Evolutionary conservation across 92 coral and sea anemone genomes (phyloP), one percentile per base, ranked within the genome.

Genomic region (Palythoa caribaeorum): DNA sequence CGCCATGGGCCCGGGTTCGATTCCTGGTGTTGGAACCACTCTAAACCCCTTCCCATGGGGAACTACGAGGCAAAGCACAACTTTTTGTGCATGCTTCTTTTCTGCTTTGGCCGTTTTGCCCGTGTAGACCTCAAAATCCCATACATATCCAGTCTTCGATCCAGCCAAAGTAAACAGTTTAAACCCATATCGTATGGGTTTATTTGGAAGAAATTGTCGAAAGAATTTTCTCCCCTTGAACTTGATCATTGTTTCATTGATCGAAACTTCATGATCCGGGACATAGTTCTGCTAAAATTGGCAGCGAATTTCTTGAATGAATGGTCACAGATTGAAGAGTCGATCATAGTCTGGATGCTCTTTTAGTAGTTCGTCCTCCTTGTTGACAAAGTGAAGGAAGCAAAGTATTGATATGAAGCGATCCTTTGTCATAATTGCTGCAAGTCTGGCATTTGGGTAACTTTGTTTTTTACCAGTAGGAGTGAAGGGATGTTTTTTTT

Each of bases 181-280:
- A 62, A 90, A 69, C 3, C 93, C 93, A 88, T 79, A 90, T 48
- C 66, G 78, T 62, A 47, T 73, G 5, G 91, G 85, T 50, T 90
- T 90, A 17, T 80, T 90, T 7, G 79, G 78, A 50, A 87, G 51
- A 74, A 77, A 87, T 48, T 90, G 91, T 60, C 28, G 28, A 28
- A 28, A 28, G 28, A 28, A 28, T 28, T 28, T 28, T 0, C 28
- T 28, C 28, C 28, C 28, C 28, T 28, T 28, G 28, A 28, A 28
- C 28, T 76, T 76, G 10, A 76, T 57, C 80, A 76, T 76, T 76
- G 57, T 37, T 39, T 76, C 80, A 76, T 76, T 28, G 16, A 76
- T 76, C 9, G 80, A 20, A 40, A 76, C 35, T 39, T 44, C 80
- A 3, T 57, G 57, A 9, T 76, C 57, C 11, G 37, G 80, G 7